phyloP scores from a whole-genome alignment of 2,888 invertebrate species.

The Taenaris catops region DNA sequence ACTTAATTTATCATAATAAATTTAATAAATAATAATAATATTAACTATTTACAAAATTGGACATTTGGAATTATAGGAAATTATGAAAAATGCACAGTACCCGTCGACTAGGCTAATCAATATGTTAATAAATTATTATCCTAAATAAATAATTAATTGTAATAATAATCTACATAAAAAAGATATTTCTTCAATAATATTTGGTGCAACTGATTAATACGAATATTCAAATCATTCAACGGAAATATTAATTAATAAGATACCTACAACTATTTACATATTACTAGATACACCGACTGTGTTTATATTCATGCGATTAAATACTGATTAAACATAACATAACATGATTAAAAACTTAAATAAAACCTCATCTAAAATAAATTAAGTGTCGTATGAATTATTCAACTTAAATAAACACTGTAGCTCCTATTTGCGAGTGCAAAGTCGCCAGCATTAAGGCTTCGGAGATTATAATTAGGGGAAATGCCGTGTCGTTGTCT shows the following conservation, averaged over 20 bases:
- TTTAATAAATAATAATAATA: conserved; percentile 22
- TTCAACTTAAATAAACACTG: conserved; percentile 30
- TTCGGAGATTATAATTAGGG: conserved; percentile 29
- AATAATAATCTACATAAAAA: conserved; percentile 6
- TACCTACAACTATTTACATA: conserved; percentile 27
- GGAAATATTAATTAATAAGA: conserved; percentile 9
- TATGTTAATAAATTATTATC: conserved; percentile 32
- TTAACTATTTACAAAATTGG: conserved; percentile 67
- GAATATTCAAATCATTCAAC: no score
- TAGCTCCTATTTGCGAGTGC: conserved; percentile 37
- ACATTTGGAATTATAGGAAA: conserved; percentile 48
- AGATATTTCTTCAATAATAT: conserved; percentile 11
- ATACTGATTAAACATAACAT: conserved; percentile 28
- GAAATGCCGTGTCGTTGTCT: conserved; percentile 39
- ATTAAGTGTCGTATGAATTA: conserved; percentile 36
- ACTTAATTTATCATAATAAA: conserved; percentile 1
- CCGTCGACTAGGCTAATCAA: conserved; percentile 73
- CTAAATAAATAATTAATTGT: conserved; percentile 12
- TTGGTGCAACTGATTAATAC: conserved; percentile 25
- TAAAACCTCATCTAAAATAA: conserved; percentile 23
- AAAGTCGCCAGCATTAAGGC: conserved; percentile 36
- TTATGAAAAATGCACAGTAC: conserved; percentile 69
- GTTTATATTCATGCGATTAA: conserved; percentile 26
- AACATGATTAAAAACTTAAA: conserved; percentile 28
- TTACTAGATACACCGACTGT: conserved; percentile 18